Evolutionary conservation across 2,797 vertebrate genomes (phyloP), one percentile per base, ranked within the genome.

Genomic region (Halcyon smyrnensis): DNA sequence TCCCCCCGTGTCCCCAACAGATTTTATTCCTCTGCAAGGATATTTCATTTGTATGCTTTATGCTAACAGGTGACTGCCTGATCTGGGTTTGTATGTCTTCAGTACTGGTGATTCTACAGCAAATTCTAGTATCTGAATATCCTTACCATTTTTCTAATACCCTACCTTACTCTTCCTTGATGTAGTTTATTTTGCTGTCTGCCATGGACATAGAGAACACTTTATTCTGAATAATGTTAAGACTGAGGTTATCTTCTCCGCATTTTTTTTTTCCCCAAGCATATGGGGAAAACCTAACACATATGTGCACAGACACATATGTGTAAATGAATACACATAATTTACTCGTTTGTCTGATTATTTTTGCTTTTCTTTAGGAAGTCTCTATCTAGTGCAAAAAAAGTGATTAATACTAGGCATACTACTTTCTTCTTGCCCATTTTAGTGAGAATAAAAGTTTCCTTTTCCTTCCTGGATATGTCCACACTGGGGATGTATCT

Each of bases 241-340:
- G 8, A 18, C 11, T 73, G 41, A 68, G 2, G 6, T 77, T 73
- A 8, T 32, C 15, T 88, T 89, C 37, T 37, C 17, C 86, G 18
- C 8, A 3, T 67, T 83, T 65, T 62, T 69, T 85, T 69, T 17
- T 5, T 8, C 3, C 41, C 43, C 8, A 13, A 12, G 12, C 5
- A 11, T 21, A 39, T 24, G 48, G 28, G 7, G 25, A 51, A 75
- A 37, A 24, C 25, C n/a, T 16, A 62, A 41, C 12, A 18, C 16
- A 0, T 1, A 3, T 14, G 21, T 4, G n/a, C 6, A 34, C 2
- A 28, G 4, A 24, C 6, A 28, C 5, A 28, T 1, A 32, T 1
- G 5, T 12, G 12, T 23, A 85, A 79, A 56, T 39, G 15, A 63
- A 27, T 43, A 45, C 17, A 46, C 2, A 9, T 9, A n/a, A 48